These are phyloP conservation scores for Anolis apletophallus DNA, from an alignment of 2,797 vertebrate genomes.

Conservation along the genomic window DNA sequence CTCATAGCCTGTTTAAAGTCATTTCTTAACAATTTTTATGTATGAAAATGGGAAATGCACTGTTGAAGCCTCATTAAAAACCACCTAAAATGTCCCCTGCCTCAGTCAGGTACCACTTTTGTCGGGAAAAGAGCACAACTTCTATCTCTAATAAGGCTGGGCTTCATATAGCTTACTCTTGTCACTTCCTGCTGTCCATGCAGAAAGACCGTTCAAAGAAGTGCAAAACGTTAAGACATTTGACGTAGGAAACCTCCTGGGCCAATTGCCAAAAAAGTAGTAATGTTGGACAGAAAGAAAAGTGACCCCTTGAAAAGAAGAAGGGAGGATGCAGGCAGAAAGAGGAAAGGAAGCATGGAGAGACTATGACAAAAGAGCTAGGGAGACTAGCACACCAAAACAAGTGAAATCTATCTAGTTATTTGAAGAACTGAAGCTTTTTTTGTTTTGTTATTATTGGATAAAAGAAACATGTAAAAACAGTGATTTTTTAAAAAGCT, in stretches of 20 bases:
- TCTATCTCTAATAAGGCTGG: neutral
- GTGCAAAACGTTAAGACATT: neutral
- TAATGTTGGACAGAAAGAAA: neutral
- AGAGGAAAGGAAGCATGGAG: neutral
- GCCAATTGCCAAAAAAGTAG: neutral
- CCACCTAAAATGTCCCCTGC: conserved; percentile 26
- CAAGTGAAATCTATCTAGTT: neutral
- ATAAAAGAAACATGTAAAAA: conserved; percentile 31
- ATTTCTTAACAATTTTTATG: neutral
- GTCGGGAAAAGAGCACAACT: conserved; percentile 35
- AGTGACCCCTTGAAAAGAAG: neutral
- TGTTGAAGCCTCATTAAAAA: conserved; percentile 54
- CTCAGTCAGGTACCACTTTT: conserved; percentile 19
- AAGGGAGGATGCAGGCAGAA: neutral
- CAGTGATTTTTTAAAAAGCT: neutral
- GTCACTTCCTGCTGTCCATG: neutral
- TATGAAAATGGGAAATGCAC: conserved; percentile 38
- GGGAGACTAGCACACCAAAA: neutral
- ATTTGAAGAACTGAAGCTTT: conserved; percentile 18
- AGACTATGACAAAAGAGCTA: fast-evolving
- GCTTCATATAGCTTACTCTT: neutral
- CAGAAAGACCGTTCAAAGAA: neutral
- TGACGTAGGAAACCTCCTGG: neutral
- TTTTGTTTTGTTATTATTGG: neutral
- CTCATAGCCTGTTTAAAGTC: conserved; percentile 43